Conservation (phyloP, 2,888 invertebrate species). For the Gymnosoma rotundatum region DNA sequence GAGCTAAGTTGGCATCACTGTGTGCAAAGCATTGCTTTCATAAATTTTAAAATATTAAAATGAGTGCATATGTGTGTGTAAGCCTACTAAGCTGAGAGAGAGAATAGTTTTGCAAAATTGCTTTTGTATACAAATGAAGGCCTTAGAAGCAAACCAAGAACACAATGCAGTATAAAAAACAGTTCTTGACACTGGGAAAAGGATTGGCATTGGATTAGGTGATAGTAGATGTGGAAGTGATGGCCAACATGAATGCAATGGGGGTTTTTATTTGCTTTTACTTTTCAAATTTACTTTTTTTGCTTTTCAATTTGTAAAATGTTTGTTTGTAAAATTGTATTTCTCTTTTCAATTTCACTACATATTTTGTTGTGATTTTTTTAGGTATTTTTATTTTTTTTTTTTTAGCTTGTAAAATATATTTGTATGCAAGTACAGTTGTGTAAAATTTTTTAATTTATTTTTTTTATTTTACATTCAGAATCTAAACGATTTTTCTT, state of each 20-base stretch:
- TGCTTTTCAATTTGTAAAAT: constrained; percentile 18
- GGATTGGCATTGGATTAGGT: constrained; percentile 63
- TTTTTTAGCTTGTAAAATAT: background rate
- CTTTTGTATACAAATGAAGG: constrained; percentile 44
- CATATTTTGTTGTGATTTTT: constrained; percentile 15
- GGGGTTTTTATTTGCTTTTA: constrained; percentile 14
- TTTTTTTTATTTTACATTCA: too few species aligned
- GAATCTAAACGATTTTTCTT: too few species aligned
- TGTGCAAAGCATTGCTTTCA: constrained; percentile 12
- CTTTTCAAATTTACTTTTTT: constrained; percentile 1
- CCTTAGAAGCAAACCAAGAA: constrained; percentile 15
- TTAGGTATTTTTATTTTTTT: constrained; percentile 1
- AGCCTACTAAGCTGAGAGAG: background rate
- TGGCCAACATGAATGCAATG: constrained; percentile 41
- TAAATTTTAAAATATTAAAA: background rate
- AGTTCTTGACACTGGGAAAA: constrained; percentile 57
- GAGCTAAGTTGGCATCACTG: too few species aligned
- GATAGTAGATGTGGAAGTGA: constrained; percentile 8
- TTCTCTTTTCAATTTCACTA: constrained; percentile 24
- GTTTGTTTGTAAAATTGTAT: constrained; percentile 10
- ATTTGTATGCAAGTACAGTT: constrained; percentile 28
- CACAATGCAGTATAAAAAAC: constrained; percentile 15
- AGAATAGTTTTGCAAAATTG: constrained; percentile 24
- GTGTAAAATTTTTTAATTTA: constrained; percentile 24
- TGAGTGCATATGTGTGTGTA: background rate